Percentiles rank a stretch among this genome's conserved stretches.
phyloP scores from a whole-genome alignment of 2,888 invertebrate genomes.

The Odontocerum albicorne region DNA sequence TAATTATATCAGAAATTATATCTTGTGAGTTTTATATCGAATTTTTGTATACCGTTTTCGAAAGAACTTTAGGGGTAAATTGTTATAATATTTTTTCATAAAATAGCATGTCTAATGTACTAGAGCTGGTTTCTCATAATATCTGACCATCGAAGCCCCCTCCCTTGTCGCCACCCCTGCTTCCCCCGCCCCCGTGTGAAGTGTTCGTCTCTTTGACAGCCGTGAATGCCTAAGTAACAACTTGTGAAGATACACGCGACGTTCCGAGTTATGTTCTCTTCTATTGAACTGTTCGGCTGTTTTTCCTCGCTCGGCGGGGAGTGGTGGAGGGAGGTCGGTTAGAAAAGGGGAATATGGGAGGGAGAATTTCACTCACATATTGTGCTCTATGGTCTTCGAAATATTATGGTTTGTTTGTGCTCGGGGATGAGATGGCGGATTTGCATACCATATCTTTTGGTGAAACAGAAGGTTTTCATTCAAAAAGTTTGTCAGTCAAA shows the following conservation, averaged over 20 bases:
- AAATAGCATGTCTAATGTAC: too few species aligned
- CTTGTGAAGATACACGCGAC: slow-evolving; percentile 34
- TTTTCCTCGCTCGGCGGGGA: slow-evolving; percentile 1
- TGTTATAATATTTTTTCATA: too few species aligned
- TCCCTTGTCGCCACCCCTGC: too few species aligned
- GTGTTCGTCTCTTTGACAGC: slow-evolving; percentile 36
- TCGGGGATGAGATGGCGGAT: background rate
- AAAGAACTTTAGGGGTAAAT: too few species aligned
- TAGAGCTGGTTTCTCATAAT: too few species aligned
- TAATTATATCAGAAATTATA: too few species aligned
- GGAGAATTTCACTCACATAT: background rate
- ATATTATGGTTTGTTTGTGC: background rate
- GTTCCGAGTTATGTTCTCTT: slow-evolving; percentile 31
- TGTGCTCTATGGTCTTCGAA: background rate
- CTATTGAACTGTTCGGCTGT: slow-evolving; percentile 32
- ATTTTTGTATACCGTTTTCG: too few species aligned
- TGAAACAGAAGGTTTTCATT: too few species aligned
- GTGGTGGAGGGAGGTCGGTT: background rate
- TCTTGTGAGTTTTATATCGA: too few species aligned
- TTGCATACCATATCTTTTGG: background rate
- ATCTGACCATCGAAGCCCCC: too few species aligned
- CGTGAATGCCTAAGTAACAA: slow-evolving; percentile 37
- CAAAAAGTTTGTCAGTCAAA: background rate
- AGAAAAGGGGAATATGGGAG: background rate
- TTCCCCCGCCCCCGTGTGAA: slow-evolving; percentile 26